Evolutionary conservation across 2,113 vertebrate species (phyloP), one percentile per base, ranked within the genome.

Genomic region (Gopherus evgoodei): DNA sequence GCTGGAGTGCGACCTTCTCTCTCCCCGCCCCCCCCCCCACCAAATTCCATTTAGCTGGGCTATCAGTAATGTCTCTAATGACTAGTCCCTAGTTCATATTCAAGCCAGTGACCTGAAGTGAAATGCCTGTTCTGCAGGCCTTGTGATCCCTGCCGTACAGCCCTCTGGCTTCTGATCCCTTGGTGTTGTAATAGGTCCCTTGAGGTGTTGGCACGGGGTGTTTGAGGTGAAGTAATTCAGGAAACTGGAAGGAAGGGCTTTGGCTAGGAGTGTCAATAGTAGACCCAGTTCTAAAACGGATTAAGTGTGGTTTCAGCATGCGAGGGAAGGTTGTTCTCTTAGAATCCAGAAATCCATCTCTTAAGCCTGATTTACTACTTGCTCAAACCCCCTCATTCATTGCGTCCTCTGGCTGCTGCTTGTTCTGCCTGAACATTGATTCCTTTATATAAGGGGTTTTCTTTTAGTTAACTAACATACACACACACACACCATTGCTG

Each of bases 231-330:
- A 96, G 79, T 87, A 79, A 91, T 94, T 95, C 93, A 95, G 84
- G 94, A 93, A 97, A 96, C 62, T 84, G 93, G 96, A 97, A 97
- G 95, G 94, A 96, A 91, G 89, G 90, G 96, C 96, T 98, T 97
- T 97, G 95, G 53, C 87, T 59, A 50, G 90, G 47, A 82, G 49
- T 96, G 93, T 97, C 94, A 96, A 96, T 90, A 81, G 95, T 91
- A 94, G 93, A 97, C 93, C 95, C 89, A 90, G 54, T 49, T 87
- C 86, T 92, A 97, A 98, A 98, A 96, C 91, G 91, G 97, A 91
- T 98, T 98, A 98, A 83, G 88, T 72, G 89, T 90, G 94, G 49
- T 96, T 98, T 97, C 96, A 96, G 94, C 94, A 94, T 96, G 97
- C 96, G 86, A 79, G 93, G 84, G 91, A 95, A 96, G 95, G 96